Evolutionary conservation across 2,113 vertebrate species (phyloP), one percentile per base, ranked within the genome.

Genomic region (Lonchura striata): DNA sequence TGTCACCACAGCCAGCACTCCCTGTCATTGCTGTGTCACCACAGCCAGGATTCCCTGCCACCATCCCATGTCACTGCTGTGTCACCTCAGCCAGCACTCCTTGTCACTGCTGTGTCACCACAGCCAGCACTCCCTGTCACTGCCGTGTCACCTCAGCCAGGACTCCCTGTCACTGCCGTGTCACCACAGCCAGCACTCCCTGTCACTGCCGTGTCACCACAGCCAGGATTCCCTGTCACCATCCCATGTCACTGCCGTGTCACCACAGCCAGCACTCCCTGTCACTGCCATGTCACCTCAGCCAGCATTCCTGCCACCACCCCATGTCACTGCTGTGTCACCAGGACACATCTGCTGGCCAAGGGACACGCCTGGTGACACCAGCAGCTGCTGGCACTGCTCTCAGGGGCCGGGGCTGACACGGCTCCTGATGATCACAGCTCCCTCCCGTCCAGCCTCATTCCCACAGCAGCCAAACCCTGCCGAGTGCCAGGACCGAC

Each of bases 41-140:
- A 20, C 63, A 33, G 63, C 22, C 63, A 46, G 63, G 31, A 33
- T 22, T 18, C 9, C 19, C 4, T n/a, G n/a, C n/a, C n/a, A n/a
- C n/a, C n/a, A n/a, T n/a, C n/a, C n/a, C n/a, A n/a, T n/a, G 42
- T 13, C 65, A 53, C 20, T 71, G 35, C 49, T 0, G 0, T 39
- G 35, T 7, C 35, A 52, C 68, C 61, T 8, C 33, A 68, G 46
- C 31, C 42, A n/a, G 31, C 31, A 20, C 65, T 27, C 24, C 13
- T 18, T 28, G 44, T 28, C 60, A 31, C 42, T 24, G 39, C 30
- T 1, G 0, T 31, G 61, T 31, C 47, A 65, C 61, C 28, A 1
- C 41, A 64, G 28, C 41, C 61, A 64, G 28, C 14, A 44, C 21
- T 31, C 6, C 27, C 33, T 39, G n/a, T n/a, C n/a, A n/a, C n/a